Conservation (phyloP, 2,797 vertebrate species). For the Ibycter americanus region DNA sequence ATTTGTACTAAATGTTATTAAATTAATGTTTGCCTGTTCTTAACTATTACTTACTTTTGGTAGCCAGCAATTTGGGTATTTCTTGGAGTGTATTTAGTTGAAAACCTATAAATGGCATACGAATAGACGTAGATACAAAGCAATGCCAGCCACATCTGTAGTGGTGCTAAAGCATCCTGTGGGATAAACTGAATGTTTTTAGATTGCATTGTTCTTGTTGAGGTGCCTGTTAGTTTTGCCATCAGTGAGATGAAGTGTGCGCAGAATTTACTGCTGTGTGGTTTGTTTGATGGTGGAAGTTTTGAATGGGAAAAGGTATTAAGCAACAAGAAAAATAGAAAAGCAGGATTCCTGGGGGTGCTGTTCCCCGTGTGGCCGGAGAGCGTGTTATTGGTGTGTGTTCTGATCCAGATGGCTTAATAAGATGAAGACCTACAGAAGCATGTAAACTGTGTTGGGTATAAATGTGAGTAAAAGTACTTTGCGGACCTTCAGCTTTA, state of each 20-base stretch:
- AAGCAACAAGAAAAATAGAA: neutral
- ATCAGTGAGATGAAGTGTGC: neutral
- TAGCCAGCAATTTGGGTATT: neutral
- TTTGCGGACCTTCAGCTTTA: neutral
- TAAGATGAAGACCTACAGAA: neutral
- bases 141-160: neutral
- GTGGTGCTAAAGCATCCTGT: neutral
- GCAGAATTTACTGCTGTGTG: neutral
- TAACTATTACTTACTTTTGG: neutral
- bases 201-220: neutral
- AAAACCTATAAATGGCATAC: neutral
- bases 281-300: neutral
- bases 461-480: neutral
- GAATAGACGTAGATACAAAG: neutral
- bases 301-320: neutral
- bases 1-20: neutral
- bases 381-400: neutral
- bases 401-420: neutral
- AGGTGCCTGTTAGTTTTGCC: neutral
- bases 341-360: neutral
- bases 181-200: neutral
- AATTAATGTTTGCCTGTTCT: neutral
- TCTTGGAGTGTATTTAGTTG: neutral
- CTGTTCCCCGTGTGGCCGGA: rapidly evolving
- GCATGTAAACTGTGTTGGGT: neutral